These are phyloP conservation scores for Neogale vison DNA, from an alignment of 2,113 vertebrate genomes.

Conservation along the genomic window DNA sequence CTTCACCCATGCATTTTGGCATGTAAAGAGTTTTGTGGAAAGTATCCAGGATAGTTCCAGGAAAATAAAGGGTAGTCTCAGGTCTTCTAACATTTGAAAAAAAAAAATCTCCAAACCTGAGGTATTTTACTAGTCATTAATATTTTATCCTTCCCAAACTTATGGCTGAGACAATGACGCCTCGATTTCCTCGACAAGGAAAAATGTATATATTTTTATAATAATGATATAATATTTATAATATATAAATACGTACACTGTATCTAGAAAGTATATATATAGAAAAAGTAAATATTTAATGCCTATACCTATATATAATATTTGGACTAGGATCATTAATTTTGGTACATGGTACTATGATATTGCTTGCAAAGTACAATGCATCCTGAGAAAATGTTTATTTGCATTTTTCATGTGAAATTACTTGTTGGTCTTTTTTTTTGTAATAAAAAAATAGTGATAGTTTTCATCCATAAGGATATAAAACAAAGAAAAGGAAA, in stretches of 20 bases:
- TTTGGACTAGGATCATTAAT: not conserved
- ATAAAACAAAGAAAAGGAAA: slow-evolving; percentile 23
- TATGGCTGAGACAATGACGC: not conserved
- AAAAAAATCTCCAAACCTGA: slow-evolving; percentile 25
- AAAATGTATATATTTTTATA: not conserved
- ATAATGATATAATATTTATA: not conserved
- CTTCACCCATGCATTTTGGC: not conserved
- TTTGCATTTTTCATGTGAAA: not conserved
- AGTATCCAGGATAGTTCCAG: not conserved
- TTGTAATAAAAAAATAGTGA: not conserved
- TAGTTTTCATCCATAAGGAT: not conserved
- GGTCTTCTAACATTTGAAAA: slow-evolving; percentile 17
- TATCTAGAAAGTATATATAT: not conserved
- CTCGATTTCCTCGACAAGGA: not conserved
- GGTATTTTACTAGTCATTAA: not conserved
- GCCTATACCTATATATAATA: not conserved
- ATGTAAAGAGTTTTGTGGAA: not conserved
- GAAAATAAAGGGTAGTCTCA: not conserved
- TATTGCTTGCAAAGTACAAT: slow-evolving; percentile 18
- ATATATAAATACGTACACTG: not conserved
- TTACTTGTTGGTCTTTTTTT: not conserved
- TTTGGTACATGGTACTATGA: not conserved
- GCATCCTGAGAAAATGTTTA: not conserved
- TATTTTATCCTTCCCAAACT: slow-evolving; percentile 29
- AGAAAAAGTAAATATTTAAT: slow-evolving; percentile 21